These are phyloP conservation scores for Lacanobia wlatinum DNA, from an alignment of 2,888 invertebrate species.

Conservation along the genomic window DNA sequence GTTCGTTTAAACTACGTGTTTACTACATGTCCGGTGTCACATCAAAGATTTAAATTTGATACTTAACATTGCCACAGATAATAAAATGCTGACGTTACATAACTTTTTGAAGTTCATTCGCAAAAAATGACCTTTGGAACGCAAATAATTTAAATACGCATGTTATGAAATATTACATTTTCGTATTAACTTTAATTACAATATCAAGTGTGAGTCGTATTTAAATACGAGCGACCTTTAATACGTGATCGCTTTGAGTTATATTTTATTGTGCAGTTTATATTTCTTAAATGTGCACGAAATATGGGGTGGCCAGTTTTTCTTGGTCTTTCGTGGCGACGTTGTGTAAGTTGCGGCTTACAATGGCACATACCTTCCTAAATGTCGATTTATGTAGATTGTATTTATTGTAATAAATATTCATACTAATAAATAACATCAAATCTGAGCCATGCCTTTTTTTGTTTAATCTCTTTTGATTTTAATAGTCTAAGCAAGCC, in stretches of 20 bases:
- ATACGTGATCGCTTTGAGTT: conserved; percentile 28
- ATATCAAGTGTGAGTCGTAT: conserved; percentile 38
- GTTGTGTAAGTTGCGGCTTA: too few species aligned
- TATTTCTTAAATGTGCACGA: conserved; percentile 31
- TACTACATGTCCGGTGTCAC: conserved; percentile 33
- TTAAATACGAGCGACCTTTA: conserved; percentile 47
- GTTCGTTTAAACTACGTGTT: conserved; percentile 31
- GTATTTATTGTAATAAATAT: too few species aligned
- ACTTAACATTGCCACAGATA: conserved; percentile 14
- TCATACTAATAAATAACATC: too few species aligned
- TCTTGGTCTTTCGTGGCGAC: conserved; percentile 19
- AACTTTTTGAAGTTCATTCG: conserved; percentile 25
- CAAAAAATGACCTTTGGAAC: conserved; percentile 39
- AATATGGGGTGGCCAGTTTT: conserved; percentile 10
- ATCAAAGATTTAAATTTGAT: conserved; percentile 47
- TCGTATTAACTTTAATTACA: conserved; percentile 32
- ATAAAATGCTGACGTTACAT: conserved; percentile 9
- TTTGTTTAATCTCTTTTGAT: too few species aligned
- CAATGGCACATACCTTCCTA: not conserved
- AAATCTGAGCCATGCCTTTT: too few species aligned
- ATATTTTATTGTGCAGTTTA: conserved; percentile 25
- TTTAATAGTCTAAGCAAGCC: too few species aligned
- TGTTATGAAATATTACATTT: conserved; percentile 46
- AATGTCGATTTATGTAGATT: too few species aligned
- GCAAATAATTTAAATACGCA: conserved; percentile 34